Conservation (phyloP, 2,113 vertebrate species). For the Microcebus murinus region DNA sequence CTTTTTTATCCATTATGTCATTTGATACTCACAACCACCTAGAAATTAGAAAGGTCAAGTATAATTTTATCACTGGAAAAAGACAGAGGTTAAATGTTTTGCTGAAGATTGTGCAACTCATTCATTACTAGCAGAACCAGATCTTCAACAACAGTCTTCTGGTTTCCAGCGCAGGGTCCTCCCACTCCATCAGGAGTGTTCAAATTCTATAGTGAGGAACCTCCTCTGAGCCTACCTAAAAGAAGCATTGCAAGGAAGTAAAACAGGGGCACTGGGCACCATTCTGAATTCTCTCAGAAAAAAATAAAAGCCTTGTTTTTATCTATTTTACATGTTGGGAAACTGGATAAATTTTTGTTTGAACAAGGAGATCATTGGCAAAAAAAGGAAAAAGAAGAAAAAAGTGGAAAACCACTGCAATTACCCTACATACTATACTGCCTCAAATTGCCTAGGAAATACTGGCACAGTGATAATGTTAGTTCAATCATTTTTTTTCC, state of each 20-base stretch:
- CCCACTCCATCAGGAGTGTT: neutral
- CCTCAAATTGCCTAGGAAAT: neutral
- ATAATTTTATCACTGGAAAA: constrained; percentile 5
- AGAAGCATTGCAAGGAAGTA: neutral
- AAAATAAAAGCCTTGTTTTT: neutral
- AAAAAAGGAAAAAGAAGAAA: neutral
- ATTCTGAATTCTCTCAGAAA: neutral
- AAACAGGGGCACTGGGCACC: neutral
- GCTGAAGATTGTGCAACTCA: neutral
- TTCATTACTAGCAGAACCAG: neutral
- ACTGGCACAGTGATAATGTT: neutral
- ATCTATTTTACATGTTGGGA: neutral
- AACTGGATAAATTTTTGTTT: neutral
- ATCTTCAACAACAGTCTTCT: neutral
- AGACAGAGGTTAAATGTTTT: neutral
- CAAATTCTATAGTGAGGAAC: neutral
- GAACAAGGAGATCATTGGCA: neutral
- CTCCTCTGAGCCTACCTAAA: neutral
- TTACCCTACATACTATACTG: neutral
- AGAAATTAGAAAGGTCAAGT: neutral
- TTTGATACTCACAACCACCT: neutral
- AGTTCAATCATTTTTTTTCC: neutral
- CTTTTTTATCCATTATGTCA: neutral
- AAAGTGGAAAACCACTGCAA: neutral
- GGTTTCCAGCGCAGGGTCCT: neutral